These are phyloP conservation scores for Papio anubis DNA, from an alignment of 2,113 vertebrate genomes.

Conservation along the genomic window DNA sequence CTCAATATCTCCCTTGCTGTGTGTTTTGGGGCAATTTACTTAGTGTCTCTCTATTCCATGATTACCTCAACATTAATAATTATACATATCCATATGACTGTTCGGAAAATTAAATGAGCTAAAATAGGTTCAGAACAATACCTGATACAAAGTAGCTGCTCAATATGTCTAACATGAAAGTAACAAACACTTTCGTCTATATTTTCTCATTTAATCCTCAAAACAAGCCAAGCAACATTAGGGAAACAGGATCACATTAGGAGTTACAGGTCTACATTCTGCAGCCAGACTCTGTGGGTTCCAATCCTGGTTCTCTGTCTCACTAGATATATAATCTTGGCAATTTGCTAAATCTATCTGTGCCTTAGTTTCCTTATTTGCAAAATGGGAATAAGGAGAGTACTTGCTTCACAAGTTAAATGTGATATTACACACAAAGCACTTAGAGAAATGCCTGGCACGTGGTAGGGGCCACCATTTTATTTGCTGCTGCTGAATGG, in stretches of 20 bases:
- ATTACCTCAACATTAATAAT: neutral
- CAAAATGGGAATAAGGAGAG: neutral
- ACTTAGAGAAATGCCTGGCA: neutral
- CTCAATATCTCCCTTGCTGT: neutral
- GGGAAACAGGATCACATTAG: neutral
- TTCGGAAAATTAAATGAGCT: neutral
- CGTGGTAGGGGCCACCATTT: rapidly evolving
- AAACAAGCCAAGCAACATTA: neutral
- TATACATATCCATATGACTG: neutral
- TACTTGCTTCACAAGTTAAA: neutral
- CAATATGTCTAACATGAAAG: neutral
- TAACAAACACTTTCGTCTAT: neutral
- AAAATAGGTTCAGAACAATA: neutral
- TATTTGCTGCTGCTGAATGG: neutral
- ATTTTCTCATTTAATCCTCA: neutral
- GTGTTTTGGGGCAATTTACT: neutral
- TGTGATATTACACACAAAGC: neutral
- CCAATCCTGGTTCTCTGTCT: neutral
- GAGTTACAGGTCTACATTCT: neutral
- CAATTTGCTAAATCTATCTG: neutral
- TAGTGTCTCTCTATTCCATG: neutral
- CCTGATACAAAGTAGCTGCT: neutral
- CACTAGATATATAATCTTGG: neutral
- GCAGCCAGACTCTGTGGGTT: neutral
- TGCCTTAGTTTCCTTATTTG: neutral